Base-by-base conservation (phyloP, 2,888 invertebrate genomes). In the Habrosyne pyritoides region DNA sequence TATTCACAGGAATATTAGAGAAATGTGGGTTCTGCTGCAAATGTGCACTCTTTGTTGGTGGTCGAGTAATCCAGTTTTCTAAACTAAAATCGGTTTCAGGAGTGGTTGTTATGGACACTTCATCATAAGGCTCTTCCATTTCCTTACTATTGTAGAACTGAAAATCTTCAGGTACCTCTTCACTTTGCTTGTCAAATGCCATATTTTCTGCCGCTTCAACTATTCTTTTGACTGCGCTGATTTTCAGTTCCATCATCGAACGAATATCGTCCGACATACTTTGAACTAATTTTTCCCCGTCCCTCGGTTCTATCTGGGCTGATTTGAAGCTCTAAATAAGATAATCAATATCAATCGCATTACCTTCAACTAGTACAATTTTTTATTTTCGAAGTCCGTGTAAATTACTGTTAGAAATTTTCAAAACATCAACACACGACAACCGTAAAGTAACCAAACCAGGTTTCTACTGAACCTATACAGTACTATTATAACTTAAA, bases 201-300 rank as follows among this genome's bases (percentile, higher is more conserved):
- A 96, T 95, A 66, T 96, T 95, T 81, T 98, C 97, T 0, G 98
- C 98, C 7, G 96, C 95, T 82, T 98, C 97, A 91, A 97, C 97
- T 73, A 98, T 97, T 73, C 98, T 94, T 91, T 95, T 95, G 28
- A 98, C 97, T 10, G 98, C 97, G 68, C 96, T 96, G 61, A 97
- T 96, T 93, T 98, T 98, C 47, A 96, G 94, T 65, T 96, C 96
- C 95, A 98, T 96, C 96, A 98, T 97, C 54, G 95, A 95, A 75
- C 96, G 95, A 58, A 98, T 96, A 72, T 97, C 96, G 66, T 95
- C 95, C 10, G 96, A 95, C 93, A 98, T 97, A 63, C 96, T 96
- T 72, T 95, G 95, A 28, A 97, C 95, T 77, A 98, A 91, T 74
- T 95, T 94, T 69, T 94, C 94, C 5, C 98, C 97, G 82, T 97